Evolutionary conservation across 2,797 vertebrate species (phyloP).

Genomic region (Euphonia xanthogaster): DNA sequence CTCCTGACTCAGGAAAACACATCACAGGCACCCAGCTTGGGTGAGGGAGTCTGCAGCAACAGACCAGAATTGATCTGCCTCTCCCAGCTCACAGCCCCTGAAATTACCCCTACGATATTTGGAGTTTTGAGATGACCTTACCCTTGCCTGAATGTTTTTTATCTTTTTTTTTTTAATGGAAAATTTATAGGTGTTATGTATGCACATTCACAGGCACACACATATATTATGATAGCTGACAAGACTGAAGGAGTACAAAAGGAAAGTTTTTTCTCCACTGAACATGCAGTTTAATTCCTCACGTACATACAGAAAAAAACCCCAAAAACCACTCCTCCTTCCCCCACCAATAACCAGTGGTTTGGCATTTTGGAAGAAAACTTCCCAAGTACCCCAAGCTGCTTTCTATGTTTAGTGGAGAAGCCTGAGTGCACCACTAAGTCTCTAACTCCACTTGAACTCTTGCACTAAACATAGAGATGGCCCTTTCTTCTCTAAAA

Average conservation of each 20-base stretch:
- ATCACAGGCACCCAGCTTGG: neutral
- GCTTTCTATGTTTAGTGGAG: neutral
- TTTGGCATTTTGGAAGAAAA: neutral
- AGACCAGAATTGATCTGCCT: neutral
- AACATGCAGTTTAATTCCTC: neutral
- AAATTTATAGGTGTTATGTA: neutral
- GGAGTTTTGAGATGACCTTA: neutral
- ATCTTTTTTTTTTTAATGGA: neutral
- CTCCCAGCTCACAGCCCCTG: neutral
- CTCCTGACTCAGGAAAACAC: neutral
- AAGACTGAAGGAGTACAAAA: neutral
- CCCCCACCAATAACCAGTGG: neutral
- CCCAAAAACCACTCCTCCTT: neutral
- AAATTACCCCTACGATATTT: neutral
- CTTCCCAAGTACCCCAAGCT: neutral
- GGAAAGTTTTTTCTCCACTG: neutral
- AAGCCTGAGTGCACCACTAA: neutral
- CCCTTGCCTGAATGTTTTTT: neutral
- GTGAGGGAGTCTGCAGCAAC: neutral
- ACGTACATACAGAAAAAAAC: fast-evolving
- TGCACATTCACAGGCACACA: neutral
- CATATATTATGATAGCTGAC: neutral
- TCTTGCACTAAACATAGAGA: constrained; percentile 37
- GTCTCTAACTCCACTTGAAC: constrained; percentile 27
- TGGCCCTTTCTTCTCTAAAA: constrained; percentile 50